A percentile compares a stretch with the other conserved stretches of the same genome.
Evolutionary conservation across 1,140 invertebrate species (phyloP).

Genomic region (Drosophila cardini): DNA sequence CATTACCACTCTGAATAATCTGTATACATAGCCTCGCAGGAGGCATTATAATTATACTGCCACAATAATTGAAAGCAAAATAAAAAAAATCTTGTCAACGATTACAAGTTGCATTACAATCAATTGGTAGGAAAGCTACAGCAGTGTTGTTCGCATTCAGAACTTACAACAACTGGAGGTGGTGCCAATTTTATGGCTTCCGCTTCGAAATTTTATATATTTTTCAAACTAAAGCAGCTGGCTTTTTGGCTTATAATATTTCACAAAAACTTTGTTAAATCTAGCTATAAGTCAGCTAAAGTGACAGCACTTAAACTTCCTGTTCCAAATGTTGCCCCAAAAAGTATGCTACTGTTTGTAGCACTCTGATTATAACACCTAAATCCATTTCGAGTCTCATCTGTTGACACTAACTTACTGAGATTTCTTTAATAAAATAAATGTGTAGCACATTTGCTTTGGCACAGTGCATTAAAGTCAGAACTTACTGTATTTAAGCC

Average conservation of each 20-base stretch:
- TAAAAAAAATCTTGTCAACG: constrained; percentile 1
- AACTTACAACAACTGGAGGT: no score
- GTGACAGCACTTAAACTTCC: not conserved
- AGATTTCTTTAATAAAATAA: not conserved
- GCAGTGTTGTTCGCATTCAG: no score
- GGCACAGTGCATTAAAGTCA: not conserved
- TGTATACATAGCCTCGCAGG: constrained; percentile 29
- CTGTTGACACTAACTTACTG: not conserved
- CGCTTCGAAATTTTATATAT: no score
- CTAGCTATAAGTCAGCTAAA: no score
- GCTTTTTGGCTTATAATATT: no score
- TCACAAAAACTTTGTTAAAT: no score
- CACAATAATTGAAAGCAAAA: constrained; percentile 11
- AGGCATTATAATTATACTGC: constrained; percentile 32
- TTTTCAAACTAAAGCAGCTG: no score
- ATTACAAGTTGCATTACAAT: not conserved
- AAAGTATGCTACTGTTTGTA: constrained; percentile 5
- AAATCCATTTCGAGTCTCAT: not conserved
- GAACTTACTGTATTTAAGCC: not conserved
- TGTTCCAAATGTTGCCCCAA: not conserved
- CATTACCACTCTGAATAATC: constrained; percentile 31
- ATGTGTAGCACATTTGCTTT: not conserved
- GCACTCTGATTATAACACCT: not conserved
- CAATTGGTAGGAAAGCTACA: not conserved
- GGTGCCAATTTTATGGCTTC: no score